Evolutionary conservation across 2,797 vertebrate species (phyloP).

Genomic region (Urophycis tenuis): DNA sequence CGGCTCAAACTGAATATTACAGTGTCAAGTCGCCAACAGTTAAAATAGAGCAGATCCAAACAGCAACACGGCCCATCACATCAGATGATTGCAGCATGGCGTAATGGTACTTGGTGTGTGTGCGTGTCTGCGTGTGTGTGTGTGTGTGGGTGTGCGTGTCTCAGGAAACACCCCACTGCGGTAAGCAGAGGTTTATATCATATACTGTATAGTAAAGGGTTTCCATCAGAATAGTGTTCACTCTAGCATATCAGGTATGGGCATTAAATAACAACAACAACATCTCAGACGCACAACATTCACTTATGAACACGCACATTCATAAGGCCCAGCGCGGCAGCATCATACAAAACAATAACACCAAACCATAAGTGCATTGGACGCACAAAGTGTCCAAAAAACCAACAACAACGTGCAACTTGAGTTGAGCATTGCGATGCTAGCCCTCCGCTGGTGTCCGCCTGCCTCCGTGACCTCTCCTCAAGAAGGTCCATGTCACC

Average conservation of each 20-base stretch:
- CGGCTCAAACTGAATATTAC: conserved; percentile 47
- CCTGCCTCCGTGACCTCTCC: not conserved
- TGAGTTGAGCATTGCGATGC: not conserved
- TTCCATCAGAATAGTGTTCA: conserved; percentile 39
- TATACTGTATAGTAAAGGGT: not conserved
- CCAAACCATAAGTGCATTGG: not conserved
- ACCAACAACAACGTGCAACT: not conserved
- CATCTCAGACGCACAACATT: too few relatives aligned
- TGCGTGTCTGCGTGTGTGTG: not conserved
- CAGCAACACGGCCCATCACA: conserved; percentile 60
- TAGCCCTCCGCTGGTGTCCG: too few relatives aligned
- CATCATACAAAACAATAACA: not conserved
- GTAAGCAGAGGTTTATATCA: conserved; percentile 52
- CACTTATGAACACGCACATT: not conserved
- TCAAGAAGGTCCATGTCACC: not conserved
- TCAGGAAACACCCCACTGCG: conserved; percentile 13
- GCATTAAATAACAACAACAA: not conserved
- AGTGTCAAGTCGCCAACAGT: conserved; percentile 55
- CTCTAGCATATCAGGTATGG: conserved; percentile 36
- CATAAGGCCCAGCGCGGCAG: not conserved
- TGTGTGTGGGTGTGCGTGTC: not conserved
- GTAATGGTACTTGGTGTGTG: conserved; percentile 36
- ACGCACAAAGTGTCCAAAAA: not conserved
- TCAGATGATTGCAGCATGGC: conserved; percentile 60
- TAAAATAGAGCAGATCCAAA: conserved; percentile 62